Conservation (phyloP, 2,888 invertebrate genomes). For the Cremastinae sp. region DNA sequence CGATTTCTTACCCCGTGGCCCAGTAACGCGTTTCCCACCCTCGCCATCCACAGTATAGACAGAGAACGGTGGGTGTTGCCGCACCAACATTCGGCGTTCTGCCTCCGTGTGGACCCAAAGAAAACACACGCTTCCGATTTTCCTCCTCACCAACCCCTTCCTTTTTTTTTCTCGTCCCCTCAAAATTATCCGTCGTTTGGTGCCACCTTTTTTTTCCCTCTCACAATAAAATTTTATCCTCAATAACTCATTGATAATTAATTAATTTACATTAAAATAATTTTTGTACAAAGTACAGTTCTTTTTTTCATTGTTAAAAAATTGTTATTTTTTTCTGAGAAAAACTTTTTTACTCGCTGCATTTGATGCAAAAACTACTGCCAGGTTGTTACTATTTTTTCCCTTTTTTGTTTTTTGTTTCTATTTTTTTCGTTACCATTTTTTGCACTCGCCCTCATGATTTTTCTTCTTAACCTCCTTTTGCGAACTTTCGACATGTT, state of each 20-base stretch:
- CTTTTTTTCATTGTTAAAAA: too few species aligned
- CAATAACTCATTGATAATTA: too few species aligned
- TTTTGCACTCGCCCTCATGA: neutral
- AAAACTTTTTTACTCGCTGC: too few species aligned
- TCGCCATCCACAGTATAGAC: neutral
- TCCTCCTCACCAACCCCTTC: slow-evolving; percentile 59
- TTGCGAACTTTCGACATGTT: slow-evolving; percentile 1
- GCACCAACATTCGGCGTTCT: slow-evolving; percentile 11
- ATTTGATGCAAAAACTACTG: too few species aligned
- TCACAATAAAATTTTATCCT: too few species aligned
- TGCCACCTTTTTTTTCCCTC: neutral
- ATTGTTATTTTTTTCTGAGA: too few species aligned
- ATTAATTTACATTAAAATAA: too few species aligned
- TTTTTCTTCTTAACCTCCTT: slow-evolving; percentile 22
- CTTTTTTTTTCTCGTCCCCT: slow-evolving; percentile 6
- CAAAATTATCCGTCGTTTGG: slow-evolving; percentile 23
- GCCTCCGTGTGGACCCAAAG: slow-evolving; percentile 32
- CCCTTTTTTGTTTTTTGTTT: neutral
- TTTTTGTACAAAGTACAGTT: too few species aligned
- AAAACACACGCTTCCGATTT: slow-evolving; percentile 63
- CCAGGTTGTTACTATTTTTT: too few species aligned
- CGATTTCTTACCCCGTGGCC: slow-evolving; percentile 79
- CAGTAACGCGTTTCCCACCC: slow-evolving; percentile 75
- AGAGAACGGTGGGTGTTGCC: slow-evolving; percentile 67
- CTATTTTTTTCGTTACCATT: neutral